Base-by-base conservation (phyloP, 2,113 vertebrate genomes). In the Pygoscelis adeliae region DNA sequence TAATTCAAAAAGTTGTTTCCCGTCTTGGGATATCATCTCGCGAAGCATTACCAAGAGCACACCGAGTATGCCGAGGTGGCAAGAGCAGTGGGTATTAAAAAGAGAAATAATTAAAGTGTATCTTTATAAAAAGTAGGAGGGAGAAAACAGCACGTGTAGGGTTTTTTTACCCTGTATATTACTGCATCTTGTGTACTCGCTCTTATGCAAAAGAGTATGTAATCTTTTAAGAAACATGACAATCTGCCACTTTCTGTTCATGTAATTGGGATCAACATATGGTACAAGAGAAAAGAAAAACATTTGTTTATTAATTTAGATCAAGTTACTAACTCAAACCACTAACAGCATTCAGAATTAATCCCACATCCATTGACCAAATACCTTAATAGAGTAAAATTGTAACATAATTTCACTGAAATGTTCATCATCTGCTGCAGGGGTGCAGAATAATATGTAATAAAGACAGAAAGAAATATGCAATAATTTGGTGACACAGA, bases 221-320 rank as follows among this genome's bases (percentile, higher is more conserved):
- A 94, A 97, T 94, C 97, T 97, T 98, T 94, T 95, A 97, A 97
- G 98, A 98, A 98, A 97, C 95, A 97, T 96, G 90, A 94, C 91
- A 97, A 95, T 95, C 97, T 98, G 97, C 97, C 92, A 97, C 97
- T 98, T 97, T 97, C 97, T 97, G 94, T 95, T 97, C 97, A 89
- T 94, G 96, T 90, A 98, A 97, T 98, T 96, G 96, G 96, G 95
- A 98, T 96, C 96, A 97, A 96, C 97, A 96, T 95, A 97, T 93
- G 95, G 97, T 92, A 94, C 89, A 89, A 97, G 93, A 84, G 91
- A 97, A 96, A 98, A 97, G 97, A 95, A 98, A 97, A 98, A 97
- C 97, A 98, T 96, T 96, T 98, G 97, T 98, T 98, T 98, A 98
- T 98, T 98, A 97, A 98, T 98, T 97, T 97, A 98, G 98, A 97